These are phyloP conservation scores for Microcebus jonahi DNA, from an alignment of 2,113 vertebrate species.

Conservation along the genomic window DNA sequence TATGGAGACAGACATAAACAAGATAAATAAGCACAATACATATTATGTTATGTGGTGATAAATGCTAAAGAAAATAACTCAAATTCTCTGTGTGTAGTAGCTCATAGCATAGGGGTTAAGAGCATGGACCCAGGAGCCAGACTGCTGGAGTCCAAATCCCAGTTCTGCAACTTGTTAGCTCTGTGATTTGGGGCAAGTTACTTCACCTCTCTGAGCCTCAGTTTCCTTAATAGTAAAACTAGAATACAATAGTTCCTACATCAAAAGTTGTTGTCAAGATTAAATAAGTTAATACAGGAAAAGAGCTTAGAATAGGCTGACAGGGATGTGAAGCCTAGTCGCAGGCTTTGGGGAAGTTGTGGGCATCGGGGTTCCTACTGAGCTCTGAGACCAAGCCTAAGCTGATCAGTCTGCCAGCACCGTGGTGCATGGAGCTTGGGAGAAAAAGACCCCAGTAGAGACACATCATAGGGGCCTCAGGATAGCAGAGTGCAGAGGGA, in stretches of 20 bases:
- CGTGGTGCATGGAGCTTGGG: neutral
- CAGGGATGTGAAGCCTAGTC: neutral
- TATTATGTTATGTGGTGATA: neutral
- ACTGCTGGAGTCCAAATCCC: neutral
- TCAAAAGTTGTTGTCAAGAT: neutral
- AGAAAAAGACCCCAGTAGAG: neutral
- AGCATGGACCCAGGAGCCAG: neutral
- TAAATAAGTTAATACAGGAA: neutral
- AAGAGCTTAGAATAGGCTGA: neutral
- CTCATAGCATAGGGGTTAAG: neutral
- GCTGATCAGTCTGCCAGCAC: neutral
- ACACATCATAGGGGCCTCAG: neutral
- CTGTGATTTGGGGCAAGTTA: neutral
- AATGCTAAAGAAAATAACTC: neutral
- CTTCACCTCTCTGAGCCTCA: neutral
- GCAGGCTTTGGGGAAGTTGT: neutral
- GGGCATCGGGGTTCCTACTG: neutral
- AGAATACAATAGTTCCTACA: neutral
- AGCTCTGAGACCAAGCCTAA: neutral
- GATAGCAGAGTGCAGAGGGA: neutral
- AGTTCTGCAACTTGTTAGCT: neutral
- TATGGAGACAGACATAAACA: conserved; percentile 3
- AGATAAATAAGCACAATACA: neutral
- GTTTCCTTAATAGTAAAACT: neutral
- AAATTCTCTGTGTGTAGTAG: neutral